phyloP scores from a whole-genome alignment of 2,888 invertebrate species.

The Trisateles emortualis region DNA sequence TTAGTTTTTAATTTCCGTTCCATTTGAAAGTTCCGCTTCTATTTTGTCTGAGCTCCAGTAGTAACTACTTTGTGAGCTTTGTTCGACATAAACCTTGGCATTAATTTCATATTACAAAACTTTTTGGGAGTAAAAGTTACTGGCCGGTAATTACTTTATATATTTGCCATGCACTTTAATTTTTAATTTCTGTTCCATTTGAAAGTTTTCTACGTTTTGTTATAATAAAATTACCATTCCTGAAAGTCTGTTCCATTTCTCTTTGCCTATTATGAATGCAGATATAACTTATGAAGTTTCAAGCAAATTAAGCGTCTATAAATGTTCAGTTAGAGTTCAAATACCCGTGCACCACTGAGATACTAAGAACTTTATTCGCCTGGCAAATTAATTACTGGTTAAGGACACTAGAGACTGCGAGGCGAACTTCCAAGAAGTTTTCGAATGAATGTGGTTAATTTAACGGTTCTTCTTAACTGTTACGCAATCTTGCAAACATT shows the following conservation, averaged over 20 bases:
- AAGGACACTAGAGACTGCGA: conserved; percentile 60
- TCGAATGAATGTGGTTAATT: conserved; percentile 76
- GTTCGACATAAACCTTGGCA: neutral
- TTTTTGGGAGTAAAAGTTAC: neutral
- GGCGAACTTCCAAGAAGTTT: conserved; percentile 72
- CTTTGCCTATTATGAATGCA: conserved; percentile 20
- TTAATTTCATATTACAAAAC: neutral
- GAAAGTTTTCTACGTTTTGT: conserved; percentile 12
- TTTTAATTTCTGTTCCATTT: neutral
- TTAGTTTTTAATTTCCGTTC: too few relatives aligned
- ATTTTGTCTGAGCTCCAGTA: neutral
- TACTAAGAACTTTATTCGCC: conserved; percentile 25
- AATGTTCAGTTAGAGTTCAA: conserved; percentile 21
- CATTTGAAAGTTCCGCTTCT: too few relatives aligned
- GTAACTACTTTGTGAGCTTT: neutral
- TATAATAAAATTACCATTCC: conserved; percentile 23
- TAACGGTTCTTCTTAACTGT: conserved; percentile 69
- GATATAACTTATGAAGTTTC: conserved; percentile 15
- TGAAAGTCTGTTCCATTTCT: conserved; percentile 27
- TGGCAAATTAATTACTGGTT: conserved; percentile 60
- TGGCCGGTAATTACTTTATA: neutral
- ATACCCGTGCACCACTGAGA: neutral
- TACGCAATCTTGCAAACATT: conserved; percentile 64
- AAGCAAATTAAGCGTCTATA: conserved; percentile 19
- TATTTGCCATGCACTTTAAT: neutral